Base-by-base conservation (phyloP, 2,113 vertebrate species). In the Donacobius atricapilla region DNA sequence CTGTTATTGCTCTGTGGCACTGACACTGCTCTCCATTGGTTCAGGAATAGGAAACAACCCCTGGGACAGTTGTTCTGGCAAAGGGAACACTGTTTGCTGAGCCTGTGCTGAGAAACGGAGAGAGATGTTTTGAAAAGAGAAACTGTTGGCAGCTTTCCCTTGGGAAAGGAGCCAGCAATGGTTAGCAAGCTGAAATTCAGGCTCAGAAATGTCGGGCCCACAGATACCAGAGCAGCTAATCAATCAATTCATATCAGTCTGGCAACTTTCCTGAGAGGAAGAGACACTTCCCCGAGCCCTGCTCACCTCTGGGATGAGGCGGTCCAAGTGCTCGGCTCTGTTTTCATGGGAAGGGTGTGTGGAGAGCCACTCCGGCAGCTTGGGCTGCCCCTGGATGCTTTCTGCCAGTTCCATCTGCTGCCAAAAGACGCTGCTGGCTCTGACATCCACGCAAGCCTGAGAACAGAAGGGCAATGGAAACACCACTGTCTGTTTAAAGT, bases 291-390 rank as follows among this genome's bases (percentile, higher is more conserved):
- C 23, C 69, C 39, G 25, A 12, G 40, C 15, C 28, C 48, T 69
- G 87, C 98, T 98, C 70, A 99, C 99, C 99, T 99, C 96, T 23
- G 99, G 99, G 70, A 99, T 96, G 47, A 99, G 98, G 47, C 97
- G 98, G 50, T 99, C 98, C 93, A 99, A 93, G 79, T 98, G 97
- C 60, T 98, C 97, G 31, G 97, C 97, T 86, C 99, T 98, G 89
- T 98, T 99, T 54, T 96, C 99, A 87, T 99, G 99, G 13, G 99
- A 99, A 10, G 99, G 99, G 87, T 99, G 99, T 15, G 99, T 99
- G 84, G 99, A 99, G 51, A 99, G 97, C 99, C 99, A 99, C 95
- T 99, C 98, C 0, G 99, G 99, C 39, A 98, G 7, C 73, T 73
- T 97, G 35, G 96, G 97, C 40, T 98, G 97, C 28, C 98, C 98